A percentile compares a stretch with the other conserved stretches of the same genome.
Evolutionary conservation across 2,797 vertebrate species (phyloP).

Genomic region (Discoglossus pictus): DNA sequence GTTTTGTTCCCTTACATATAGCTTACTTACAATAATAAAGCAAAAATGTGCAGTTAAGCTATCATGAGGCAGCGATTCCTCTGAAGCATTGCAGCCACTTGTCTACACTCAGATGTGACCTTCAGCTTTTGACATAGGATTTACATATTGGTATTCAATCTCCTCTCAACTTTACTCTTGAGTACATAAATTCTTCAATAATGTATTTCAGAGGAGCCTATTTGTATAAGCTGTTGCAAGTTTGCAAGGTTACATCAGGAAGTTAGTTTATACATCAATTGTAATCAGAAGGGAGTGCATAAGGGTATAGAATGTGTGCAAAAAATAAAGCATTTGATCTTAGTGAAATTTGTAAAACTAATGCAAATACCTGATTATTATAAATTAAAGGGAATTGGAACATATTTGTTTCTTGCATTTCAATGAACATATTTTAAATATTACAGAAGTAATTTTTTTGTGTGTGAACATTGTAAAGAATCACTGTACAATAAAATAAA

Average conservation of each 20-base stretch:
- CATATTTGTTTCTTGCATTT: too few relatives aligned
- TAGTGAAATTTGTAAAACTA: too few relatives aligned
- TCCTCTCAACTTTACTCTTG: background rate
- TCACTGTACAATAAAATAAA: too few relatives aligned
- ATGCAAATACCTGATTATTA: too few relatives aligned
- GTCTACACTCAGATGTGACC: constrained; percentile 1
- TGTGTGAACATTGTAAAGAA: too few relatives aligned
- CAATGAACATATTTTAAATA: too few relatives aligned
- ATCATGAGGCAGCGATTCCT: constrained; percentile 7
- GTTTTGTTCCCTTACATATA: constrained; percentile 6
- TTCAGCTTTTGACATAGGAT: constrained; percentile 10
- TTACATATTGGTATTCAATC: background rate
- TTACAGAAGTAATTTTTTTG: too few relatives aligned
- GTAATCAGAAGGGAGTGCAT: too few relatives aligned
- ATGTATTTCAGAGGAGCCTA: constrained; percentile 3
- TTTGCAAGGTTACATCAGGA: background rate
- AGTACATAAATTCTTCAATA: constrained; percentile 11
- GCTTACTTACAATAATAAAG: constrained; percentile 10
- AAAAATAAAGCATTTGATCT: too few relatives aligned
- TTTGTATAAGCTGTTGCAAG: constrained; percentile 3
- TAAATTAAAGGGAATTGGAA: too few relatives aligned
- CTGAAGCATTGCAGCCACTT: constrained; percentile 2
- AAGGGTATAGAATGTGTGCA: too few relatives aligned
- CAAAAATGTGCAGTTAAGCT: background rate
- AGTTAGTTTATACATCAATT: background rate